Evolutionary conservation across 1,140 invertebrate species (phyloP).

Genomic region (Drosophila sturtevanti): DNA sequence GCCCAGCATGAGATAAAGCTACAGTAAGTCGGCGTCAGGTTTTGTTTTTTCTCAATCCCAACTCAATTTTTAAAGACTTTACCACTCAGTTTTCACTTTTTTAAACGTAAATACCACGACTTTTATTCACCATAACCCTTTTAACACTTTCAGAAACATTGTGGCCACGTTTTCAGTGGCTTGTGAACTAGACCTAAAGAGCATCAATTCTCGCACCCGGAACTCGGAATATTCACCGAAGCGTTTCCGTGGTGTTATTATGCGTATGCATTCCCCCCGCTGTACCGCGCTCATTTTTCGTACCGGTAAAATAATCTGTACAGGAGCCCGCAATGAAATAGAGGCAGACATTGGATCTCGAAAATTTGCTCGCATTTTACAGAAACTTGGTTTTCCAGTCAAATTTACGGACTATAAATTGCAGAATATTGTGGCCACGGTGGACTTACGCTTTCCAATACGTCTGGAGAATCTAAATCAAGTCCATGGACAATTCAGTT

Average conservation of each 20-base stretch:
- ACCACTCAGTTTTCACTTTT: background rate
- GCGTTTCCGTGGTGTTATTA: constrained; percentile 98
- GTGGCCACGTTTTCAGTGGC: constrained; percentile 97
- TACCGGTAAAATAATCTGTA: constrained; percentile 99
- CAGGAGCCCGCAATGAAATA: constrained; percentile 98
- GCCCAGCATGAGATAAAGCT: constrained; percentile 78
- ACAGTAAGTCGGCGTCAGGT: constrained; percentile 76
- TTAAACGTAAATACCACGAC: background rate
- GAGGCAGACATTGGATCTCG: constrained; percentile 95
- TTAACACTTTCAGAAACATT: constrained; percentile 88
- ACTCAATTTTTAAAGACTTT: background rate
- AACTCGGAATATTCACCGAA: constrained; percentile 99
- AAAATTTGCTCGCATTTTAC: constrained; percentile 99
- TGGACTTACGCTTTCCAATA: constrained; percentile 98
- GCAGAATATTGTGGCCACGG: constrained; percentile 99
- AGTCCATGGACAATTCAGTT: constrained; percentile 97
- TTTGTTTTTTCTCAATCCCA: background rate
- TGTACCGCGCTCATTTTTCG: constrained; percentile 99
- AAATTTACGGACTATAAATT: constrained; percentile 99
- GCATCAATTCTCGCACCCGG: constrained; percentile 97
- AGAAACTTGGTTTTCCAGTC: constrained; percentile 98
- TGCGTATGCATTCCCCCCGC: constrained; percentile 97
- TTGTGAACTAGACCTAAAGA: constrained; percentile 93
- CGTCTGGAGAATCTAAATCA: constrained; percentile 97
- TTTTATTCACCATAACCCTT: background rate